These are phyloP conservation scores for Hyla sarda DNA, from an alignment of 2,113 vertebrate genomes.

Conservation along the genomic window DNA sequence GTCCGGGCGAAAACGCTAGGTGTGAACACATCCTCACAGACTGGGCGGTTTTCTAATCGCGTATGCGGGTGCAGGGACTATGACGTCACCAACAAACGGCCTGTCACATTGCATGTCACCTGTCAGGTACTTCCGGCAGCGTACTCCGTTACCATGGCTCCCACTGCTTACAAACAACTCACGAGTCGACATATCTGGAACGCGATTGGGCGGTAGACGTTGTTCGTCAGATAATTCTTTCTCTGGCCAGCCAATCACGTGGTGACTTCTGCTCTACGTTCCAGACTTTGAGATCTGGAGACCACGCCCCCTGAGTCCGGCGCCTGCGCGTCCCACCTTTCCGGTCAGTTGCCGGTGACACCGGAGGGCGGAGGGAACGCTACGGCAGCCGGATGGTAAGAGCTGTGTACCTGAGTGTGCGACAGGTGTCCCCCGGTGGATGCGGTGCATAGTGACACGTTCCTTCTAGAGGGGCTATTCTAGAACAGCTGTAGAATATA, in stretches of 20 bases:
- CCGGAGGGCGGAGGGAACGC: constrained; percentile 39
- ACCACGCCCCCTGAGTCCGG: constrained; percentile 42
- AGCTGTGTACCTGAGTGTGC: neutral
- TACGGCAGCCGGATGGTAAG: constrained; percentile 49
- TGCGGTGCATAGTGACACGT: too few relatives aligned
- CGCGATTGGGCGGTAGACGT: neutral
- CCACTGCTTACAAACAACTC: constrained; percentile 1
- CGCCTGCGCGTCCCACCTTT: constrained; percentile 55
- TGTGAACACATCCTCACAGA: too few relatives aligned
- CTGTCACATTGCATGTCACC: neutral
- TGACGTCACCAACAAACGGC: neutral
- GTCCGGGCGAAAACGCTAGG: too few relatives aligned
- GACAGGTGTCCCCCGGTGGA: too few relatives aligned
- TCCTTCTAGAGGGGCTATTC: too few relatives aligned
- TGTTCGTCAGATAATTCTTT: too few relatives aligned
- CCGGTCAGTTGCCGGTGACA: constrained; percentile 56
- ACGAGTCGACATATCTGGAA: neutral
- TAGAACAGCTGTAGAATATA: too few relatives aligned
- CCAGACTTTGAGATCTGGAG: neutral
- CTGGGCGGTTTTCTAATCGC: too few relatives aligned
- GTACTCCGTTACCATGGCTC: neutral
- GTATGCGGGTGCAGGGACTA: too few relatives aligned
- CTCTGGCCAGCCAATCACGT: neutral
- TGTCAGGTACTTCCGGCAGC: neutral
- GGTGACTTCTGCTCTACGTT: neutral